phyloP scores from a whole-genome alignment of 2,797 vertebrate genomes.

The Bovichtus diacanthus region DNA sequence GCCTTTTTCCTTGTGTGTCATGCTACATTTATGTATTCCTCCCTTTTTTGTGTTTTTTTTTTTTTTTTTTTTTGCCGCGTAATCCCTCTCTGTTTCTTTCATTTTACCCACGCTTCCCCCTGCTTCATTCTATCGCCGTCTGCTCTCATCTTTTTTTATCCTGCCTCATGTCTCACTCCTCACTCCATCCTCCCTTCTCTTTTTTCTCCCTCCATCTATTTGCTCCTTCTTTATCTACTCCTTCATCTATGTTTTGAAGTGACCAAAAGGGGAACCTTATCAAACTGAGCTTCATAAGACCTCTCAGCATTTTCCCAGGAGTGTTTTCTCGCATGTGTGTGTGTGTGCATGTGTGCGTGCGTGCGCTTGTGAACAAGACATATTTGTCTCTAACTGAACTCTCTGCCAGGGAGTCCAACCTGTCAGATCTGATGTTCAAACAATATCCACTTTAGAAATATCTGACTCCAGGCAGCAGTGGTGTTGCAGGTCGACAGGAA shows the following conservation, averaged over 20 bases:
- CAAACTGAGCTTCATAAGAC: slow-evolving; percentile 40
- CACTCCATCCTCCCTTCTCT: neutral
- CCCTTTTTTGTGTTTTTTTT: neutral
- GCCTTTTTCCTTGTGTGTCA: neutral
- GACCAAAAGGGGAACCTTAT: slow-evolving; percentile 60
- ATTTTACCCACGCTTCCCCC: slow-evolving; percentile 14
- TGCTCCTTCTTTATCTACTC: slow-evolving; percentile 45
- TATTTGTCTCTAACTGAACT: slow-evolving; percentile 58
- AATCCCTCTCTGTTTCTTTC: slow-evolving; percentile 43
- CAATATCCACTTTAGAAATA: slow-evolving; percentile 54
- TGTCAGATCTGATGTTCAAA: slow-evolving; percentile 68
- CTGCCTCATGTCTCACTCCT: slow-evolving; percentile 7
- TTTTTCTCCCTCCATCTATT: neutral
- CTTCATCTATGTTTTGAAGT: slow-evolving; percentile 63
- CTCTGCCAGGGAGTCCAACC: slow-evolving; percentile 50
- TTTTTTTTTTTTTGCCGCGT: slow-evolving; percentile 28
- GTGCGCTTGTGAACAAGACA: slow-evolving; percentile 23
- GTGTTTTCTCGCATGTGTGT: slow-evolving; percentile 11
- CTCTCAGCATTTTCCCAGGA: slow-evolving; percentile 30
- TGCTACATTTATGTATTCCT: slow-evolving; percentile 16
- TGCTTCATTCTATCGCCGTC: slow-evolving; percentile 19
- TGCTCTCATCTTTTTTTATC: slow-evolving; percentile 34
- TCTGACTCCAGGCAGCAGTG: slow-evolving; percentile 48
- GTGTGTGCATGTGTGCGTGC: neutral
- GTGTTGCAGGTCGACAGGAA: slow-evolving; percentile 54